A percentile compares a stretch with the other conserved stretches of the same genome.
phyloP scores from a whole-genome alignment of 2,113 vertebrate species.

The Callithrix jacchus region DNA sequence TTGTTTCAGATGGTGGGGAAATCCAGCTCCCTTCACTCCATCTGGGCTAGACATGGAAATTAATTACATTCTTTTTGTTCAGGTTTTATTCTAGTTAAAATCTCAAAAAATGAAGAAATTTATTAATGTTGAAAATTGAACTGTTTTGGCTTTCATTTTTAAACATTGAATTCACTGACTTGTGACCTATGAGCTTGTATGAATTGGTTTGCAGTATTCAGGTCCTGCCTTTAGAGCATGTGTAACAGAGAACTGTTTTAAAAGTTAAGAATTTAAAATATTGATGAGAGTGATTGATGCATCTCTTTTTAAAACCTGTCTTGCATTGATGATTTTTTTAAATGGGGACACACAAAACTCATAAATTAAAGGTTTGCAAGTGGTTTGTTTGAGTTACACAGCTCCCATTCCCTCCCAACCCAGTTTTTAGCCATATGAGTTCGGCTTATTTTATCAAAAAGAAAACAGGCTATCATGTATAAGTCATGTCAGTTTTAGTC shows the following conservation, averaged over 20 bases:
- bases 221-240: neutral
- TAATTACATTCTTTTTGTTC: neutral
- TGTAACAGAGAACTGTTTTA: neutral
- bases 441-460: neutral
- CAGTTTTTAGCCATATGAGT: neutral
- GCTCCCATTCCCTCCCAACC: no score
- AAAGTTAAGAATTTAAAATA: constrained; percentile 12
- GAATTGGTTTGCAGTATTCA: neutral
- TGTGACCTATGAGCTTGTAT: neutral
- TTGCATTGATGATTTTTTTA: neutral
- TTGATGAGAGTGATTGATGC: neutral
- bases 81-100: neutral
- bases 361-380: neutral
- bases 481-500: neutral
- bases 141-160: neutral
- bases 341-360: neutral
- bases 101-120: neutral
- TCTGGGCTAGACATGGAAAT: neutral
- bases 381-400: neutral
- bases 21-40: neutral
- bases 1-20: neutral
- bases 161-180: neutral
- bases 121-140: neutral
- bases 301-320: neutral
- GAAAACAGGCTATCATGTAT: neutral